These are phyloP conservation scores for Pao palembangensis DNA, from an alignment of 2,113 vertebrate species.

Conservation along the genomic window DNA sequence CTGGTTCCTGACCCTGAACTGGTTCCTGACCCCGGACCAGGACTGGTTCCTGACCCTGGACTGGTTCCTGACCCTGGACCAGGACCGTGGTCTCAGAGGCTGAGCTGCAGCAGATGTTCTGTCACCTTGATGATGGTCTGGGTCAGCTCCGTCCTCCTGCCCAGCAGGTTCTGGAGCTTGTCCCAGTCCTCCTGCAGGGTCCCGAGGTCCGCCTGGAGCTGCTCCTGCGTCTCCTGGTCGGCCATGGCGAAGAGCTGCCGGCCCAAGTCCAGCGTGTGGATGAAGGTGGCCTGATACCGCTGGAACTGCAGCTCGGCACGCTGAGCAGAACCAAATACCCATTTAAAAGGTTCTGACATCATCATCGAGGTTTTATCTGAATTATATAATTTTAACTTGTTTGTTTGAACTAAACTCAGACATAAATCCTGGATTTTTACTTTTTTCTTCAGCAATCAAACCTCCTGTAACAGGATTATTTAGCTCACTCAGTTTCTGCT, in stretches of 20 bases:
- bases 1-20: too few species aligned
- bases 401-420: too few species aligned
- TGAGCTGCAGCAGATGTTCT: background rate
- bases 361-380: background rate
- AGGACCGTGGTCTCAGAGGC: too few species aligned
- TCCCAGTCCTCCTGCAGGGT: constrained; percentile 82
- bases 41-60: too few species aligned
- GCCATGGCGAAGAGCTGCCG: constrained; percentile 75
- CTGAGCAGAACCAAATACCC: constrained; percentile 58
- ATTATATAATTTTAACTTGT: too few species aligned
- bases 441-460: too few species aligned
- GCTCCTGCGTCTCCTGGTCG: constrained; percentile 58
- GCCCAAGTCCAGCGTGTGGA: constrained; percentile 76
- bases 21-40: too few species aligned
- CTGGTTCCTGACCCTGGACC: too few species aligned
- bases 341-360: background rate
- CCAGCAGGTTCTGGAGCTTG: constrained; percentile 67
- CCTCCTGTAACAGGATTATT: too few species aligned
- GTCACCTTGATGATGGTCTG: constrained; percentile 69
- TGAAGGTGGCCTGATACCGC: constrained; percentile 76
- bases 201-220: constrained; percentile 73
- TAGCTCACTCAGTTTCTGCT: too few species aligned
- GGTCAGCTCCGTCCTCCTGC: constrained; percentile 64
- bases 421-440: too few species aligned
- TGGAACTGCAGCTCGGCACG: constrained; percentile 77